Evolutionary conservation across 2,888 invertebrate species (phyloP).

Genomic region (Arge pagana): DNA sequence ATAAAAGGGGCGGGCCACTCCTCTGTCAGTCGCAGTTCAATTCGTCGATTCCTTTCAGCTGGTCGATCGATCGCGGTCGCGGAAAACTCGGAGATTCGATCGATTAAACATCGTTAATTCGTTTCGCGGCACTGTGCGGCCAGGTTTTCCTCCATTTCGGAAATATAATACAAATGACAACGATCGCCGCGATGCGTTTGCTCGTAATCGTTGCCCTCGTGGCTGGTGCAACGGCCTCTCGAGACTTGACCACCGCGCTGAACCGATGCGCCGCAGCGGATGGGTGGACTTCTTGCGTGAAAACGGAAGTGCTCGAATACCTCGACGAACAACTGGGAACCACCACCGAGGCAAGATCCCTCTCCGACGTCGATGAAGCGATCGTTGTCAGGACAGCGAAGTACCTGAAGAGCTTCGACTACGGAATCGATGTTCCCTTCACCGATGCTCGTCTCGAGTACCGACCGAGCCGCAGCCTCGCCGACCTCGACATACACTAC

Average conservation of each 20-base stretch:
- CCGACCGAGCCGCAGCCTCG: conserved; percentile 51
- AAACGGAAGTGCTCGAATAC: conserved; percentile 76
- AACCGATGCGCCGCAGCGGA: conserved; percentile 73
- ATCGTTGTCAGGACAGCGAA: conserved; percentile 74
- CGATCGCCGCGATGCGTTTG: conserved; percentile 38
- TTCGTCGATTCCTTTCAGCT: conserved; percentile 52
- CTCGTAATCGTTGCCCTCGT: conserved; percentile 66
- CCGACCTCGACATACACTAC: conserved; percentile 57
- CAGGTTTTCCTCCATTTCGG: no score
- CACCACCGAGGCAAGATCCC: conserved; percentile 46
- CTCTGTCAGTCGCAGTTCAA: conserved; percentile 57
- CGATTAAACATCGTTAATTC: background rate
- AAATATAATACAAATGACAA: background rate
- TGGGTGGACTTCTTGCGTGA: conserved; percentile 73
- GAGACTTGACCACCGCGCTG: conserved; percentile 54
- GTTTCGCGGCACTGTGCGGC: conserved; percentile 2
- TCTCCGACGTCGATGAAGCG: conserved; percentile 66
- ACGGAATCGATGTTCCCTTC: conserved; percentile 71
- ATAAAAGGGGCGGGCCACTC: conserved; percentile 58
- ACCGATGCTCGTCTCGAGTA: conserved; percentile 49
- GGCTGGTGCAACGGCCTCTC: conserved; percentile 41
- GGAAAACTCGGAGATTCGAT: no score
- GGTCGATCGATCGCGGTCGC: conserved; percentile 38
- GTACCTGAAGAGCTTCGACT: conserved; percentile 75
- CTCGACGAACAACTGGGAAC: conserved; percentile 72